Evolutionary conservation across 2,113 vertebrate genomes (phyloP), one percentile per base, ranked within the genome.

Genomic region (Heterocephalus glaber): DNA sequence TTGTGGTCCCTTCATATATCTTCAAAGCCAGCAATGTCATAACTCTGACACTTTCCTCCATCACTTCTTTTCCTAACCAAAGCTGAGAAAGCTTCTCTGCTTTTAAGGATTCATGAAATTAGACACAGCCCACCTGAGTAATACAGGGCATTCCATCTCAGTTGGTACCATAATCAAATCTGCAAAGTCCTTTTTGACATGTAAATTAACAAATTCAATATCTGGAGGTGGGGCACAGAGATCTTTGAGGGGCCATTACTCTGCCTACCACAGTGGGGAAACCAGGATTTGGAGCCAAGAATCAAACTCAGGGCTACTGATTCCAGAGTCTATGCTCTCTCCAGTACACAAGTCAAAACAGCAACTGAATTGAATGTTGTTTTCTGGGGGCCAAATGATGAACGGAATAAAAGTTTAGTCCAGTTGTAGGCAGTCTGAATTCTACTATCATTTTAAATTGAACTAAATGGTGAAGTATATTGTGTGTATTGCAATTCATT

Each of bases 401-500:
- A 79, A 86, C 14, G 56, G 33, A 49, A 56, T n/a, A 0, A 47
- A 83, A 90, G 35, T 80, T 79, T 44, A 41, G 49, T 47, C 84
- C 19, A 22, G 58, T 60, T 82, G 47, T 30, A 56, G 12, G 16
- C 35, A 72, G 54, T 28, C 56, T 38, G 66, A 83, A 89, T 76
- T 52, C 61, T 65, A 66, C 72, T 72, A 44, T 80, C 89, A 85
- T 88, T 61, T 83, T 89, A 58, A 83, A 80, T 54, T 74, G 58
- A 96, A 86, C 56, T n/a, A 49, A 87, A 68, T 20, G 60, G 22
- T 47, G 0, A 60, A 38, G 33, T 44, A 9, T 38, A 52, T 70
- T 95, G 89, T 85, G 81, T 76, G 77, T 79, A 61, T 11, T 87
- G 68, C 35, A 49, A 76, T 72, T 96, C 41, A 60, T 70, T 88